Evolutionary conservation across 2,888 invertebrate genomes (phyloP).

Genomic region (Camponotus fellah): DNA sequence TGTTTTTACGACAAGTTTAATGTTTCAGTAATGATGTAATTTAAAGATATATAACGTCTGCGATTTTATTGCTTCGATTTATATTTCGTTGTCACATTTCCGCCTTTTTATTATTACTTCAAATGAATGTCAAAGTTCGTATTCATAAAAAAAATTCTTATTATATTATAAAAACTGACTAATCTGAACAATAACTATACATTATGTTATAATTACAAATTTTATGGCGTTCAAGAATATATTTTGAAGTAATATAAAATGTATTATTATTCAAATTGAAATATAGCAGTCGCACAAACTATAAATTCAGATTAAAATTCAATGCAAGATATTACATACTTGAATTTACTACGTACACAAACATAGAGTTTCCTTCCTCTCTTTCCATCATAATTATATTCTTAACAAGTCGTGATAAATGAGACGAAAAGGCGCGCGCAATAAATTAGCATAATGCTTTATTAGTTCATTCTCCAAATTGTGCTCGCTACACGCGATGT

Average conservation of each 20-base stretch:
- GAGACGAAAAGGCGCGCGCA: neutral
- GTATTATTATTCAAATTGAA: neutral
- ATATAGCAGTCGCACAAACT: neutral
- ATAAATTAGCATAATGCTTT: neutral
- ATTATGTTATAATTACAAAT: neutral
- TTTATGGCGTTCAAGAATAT: neutral
- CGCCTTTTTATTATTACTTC: neutral
- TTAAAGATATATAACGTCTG: neutral
- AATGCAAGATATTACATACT: neutral
- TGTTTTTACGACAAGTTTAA: slow-evolving; percentile 14
- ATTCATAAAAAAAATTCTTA: neutral
- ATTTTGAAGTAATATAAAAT: neutral
- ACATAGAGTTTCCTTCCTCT: neutral
- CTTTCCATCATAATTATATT: neutral
- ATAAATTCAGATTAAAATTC: neutral
- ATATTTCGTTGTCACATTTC: neutral
- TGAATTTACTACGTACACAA: neutral
- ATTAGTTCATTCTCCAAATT: neutral
- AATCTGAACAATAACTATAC: neutral
- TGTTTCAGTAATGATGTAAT: slow-evolving; percentile 8
- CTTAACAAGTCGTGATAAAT: neutral
- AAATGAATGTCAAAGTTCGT: neutral
- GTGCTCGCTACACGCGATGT: neutral
- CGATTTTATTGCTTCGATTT: slow-evolving; percentile 2
- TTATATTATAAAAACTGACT: neutral